These are phyloP conservation scores for Glaucopsyche alexis DNA, from an alignment of 2,888 invertebrate species.

Conservation along the genomic window DNA sequence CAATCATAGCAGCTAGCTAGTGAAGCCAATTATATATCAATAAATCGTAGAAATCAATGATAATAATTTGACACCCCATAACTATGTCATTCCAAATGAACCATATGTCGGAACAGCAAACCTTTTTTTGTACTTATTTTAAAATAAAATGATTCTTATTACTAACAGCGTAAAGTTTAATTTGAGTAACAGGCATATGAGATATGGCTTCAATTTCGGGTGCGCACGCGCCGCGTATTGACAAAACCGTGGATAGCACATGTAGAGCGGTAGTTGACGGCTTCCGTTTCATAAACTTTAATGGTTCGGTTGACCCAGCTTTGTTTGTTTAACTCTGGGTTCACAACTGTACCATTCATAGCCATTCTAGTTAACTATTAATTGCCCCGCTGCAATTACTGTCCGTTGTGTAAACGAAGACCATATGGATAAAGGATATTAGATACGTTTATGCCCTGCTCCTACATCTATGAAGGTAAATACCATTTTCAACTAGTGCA, in stretches of 20 bases:
- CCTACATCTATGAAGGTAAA: background rate
- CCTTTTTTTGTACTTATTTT: background rate
- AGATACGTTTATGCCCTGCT: background rate
- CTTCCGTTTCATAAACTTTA: constrained; percentile 79
- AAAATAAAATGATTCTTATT: constrained; percentile 39
- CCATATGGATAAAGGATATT: constrained; percentile 32
- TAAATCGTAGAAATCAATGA: constrained; percentile 12
- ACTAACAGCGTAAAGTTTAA: constrained; percentile 42
- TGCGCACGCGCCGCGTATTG: constrained; percentile 67
- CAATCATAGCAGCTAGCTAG: background rate
- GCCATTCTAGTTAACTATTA: constrained; percentile 68
- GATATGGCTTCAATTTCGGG: constrained; percentile 39
- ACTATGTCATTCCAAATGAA: constrained; percentile 18
- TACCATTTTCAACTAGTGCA: background rate
- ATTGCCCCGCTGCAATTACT: constrained; percentile 54
- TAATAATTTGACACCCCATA: constrained; percentile 30
- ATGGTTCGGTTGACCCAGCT: constrained; percentile 77
- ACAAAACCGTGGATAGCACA: constrained; percentile 67
- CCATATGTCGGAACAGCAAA: constrained; percentile 29
- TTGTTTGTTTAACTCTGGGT: constrained; percentile 69
- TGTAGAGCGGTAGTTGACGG: constrained; percentile 59
- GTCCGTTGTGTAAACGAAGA: constrained; percentile 39
- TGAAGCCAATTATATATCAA: constrained; percentile 10
- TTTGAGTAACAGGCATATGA: constrained; percentile 35
- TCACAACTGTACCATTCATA: constrained; percentile 69